Evolutionary conservation across 37 sponge, comb jelly and placozoan genomes (phyloP), one percentile per base, ranked within the genome.

Genomic region (Mnemiopsis leidyi): DNA sequence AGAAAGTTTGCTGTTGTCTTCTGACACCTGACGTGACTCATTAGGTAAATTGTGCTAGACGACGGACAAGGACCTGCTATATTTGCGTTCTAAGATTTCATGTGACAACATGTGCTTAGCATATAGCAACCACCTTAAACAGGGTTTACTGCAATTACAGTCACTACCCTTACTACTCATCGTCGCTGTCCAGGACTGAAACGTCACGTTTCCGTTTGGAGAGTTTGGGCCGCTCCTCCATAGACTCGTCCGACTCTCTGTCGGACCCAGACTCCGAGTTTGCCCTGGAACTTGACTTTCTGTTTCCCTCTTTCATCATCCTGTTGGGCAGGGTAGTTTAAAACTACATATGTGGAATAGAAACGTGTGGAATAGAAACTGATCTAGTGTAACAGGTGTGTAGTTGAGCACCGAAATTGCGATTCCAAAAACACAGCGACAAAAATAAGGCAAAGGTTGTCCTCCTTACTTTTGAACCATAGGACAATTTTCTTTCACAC

Each of bases 181-280:
- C 90, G 39, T 85, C 90, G 23, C 90, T 85, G 61, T 85, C 90
- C 39, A 85, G 90, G 18, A 85, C 90, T 21, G 40, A 38, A 3
- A 18, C 61, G 0, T 40, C 61, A 7, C 90, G 7, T 23, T 85
- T 85, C 61, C 90, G 7, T 23, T 85, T 85, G 90, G 90, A 38
- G 36, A 40, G 61, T 33, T 85, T 85, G 28, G 61, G 61, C 24
- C 61, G 25, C 24, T 85, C 90, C 36, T 85, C 90, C 48, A 18
- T 13, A 5, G 61, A 48, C 13, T 40, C 90, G 29, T 85, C 90
- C 26, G 40, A 38, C 25, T 85, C 90, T 20, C 39, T 0, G 3
- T 85, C 90, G 0, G 90, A 85, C 16, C 36, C 79, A 20, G 79
- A 77, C 36, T 77, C 32, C 36, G 36, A 34, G 73, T 28, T 25